Conservation (phyloP, 2,113 vertebrate genomes). For the Circaetus cinerascens region DNA sequence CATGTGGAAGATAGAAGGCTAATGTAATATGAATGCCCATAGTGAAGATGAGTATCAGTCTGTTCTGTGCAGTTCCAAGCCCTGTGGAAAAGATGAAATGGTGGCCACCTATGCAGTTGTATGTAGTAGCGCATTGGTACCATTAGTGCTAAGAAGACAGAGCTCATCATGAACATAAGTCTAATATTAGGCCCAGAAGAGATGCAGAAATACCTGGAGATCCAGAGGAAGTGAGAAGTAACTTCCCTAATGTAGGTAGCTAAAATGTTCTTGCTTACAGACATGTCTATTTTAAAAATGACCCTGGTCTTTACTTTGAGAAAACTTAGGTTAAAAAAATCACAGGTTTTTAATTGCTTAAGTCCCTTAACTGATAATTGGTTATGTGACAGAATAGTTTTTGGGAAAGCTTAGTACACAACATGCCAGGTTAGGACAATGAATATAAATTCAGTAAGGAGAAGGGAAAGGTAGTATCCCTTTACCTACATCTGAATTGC, state of each 20-base stretch:
- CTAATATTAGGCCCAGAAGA: not conserved
- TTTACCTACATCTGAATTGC: not conserved
- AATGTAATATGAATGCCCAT: not conserved
- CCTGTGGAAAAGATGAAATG: not conserved
- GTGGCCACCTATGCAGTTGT: not conserved
- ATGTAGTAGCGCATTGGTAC: not conserved
- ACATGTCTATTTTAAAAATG: not conserved
- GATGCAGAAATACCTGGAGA: not conserved
- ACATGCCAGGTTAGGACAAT: not conserved
- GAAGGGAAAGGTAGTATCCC: not conserved
- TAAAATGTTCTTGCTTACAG: not conserved
- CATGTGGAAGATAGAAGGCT: not conserved
- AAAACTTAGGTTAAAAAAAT: rapidly evolving
- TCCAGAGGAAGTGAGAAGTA: not conserved
- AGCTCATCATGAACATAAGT: not conserved
- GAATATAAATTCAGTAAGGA: not conserved
- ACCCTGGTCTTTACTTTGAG: not conserved
- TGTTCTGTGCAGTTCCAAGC: not conserved
- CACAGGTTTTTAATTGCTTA: not conserved
- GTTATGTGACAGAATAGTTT: not conserved
- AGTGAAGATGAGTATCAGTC: not conserved
- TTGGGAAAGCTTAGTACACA: not conserved
- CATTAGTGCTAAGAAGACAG: not conserved
- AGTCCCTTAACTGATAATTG: not conserved
- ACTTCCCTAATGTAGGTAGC: not conserved